Evolutionary conservation across 92 coral and sea anemone genomes (phyloP).

Genomic region (Montipora capitata): DNA sequence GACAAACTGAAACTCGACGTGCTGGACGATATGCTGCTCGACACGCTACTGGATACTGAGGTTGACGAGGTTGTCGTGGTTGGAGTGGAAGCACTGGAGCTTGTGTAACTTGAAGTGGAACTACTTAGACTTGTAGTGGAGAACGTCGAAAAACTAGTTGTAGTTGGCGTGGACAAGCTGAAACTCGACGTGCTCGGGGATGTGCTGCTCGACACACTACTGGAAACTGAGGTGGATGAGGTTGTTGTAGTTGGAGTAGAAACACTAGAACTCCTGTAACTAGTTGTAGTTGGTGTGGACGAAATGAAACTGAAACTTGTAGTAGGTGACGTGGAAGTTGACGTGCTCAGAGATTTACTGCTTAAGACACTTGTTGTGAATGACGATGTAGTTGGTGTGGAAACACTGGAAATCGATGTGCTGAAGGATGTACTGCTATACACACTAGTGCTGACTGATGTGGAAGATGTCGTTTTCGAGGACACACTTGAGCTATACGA

Average conservation of each 20-base stretch:
- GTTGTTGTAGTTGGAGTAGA: not conserved
- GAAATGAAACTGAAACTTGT: too few relatives aligned
- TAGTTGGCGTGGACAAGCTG: too few relatives aligned
- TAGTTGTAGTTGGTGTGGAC: too few relatives aligned
- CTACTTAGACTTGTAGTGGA: too few relatives aligned
- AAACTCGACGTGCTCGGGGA: not conserved
- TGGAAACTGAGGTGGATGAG: not conserved
- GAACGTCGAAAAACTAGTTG: too few relatives aligned
- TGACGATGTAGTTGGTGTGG: not conserved
- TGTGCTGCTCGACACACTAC: slow-evolving; percentile 20
- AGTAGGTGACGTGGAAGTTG: not conserved
- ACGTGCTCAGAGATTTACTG: not conserved
- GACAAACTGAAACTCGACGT: not conserved
- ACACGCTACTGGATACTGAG: not conserved
- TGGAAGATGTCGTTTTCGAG: slow-evolving; percentile 36
- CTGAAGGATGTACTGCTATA: too few relatives aligned
- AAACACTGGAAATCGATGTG: too few relatives aligned
- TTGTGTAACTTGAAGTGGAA: too few relatives aligned
- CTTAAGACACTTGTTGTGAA: not conserved
- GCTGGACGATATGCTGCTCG: not conserved
- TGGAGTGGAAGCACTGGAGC: too few relatives aligned
- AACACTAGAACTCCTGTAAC: slow-evolving; percentile 2
- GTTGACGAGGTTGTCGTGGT: slow-evolving; percentile 24
- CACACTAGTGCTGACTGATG: slow-evolving; percentile 23
- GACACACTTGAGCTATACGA: slow-evolving; percentile 29